A percentile compares a stretch with the other conserved stretches of the same genome.
Conservation (phyloP, 2,888 invertebrate genomes). For the Dynastes maya region DNA sequence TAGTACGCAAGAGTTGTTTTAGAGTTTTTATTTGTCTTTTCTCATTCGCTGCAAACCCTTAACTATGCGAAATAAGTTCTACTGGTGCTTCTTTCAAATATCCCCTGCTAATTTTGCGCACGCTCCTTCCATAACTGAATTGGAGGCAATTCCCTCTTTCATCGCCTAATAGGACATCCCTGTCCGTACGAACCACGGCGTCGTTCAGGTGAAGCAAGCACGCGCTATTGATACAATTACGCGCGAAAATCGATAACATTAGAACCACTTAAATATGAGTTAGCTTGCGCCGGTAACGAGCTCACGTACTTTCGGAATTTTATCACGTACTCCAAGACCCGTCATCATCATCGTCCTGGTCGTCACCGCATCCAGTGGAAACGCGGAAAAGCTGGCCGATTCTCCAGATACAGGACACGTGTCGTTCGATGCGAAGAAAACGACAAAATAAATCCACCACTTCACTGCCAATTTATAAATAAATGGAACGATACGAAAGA, state of each 20-base stretch:
- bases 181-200: no score
- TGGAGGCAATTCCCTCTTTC: no score
- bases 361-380: no score
- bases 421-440: constrained; percentile 6
- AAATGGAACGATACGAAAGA: constrained; percentile 5
- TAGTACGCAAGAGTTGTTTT: no score
- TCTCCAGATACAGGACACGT: not conserved
- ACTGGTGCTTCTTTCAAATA: no score
- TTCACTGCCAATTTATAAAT: constrained; percentile 45
- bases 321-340: constrained; percentile 37
- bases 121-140: no score
- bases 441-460: constrained; percentile 33
- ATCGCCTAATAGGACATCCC: no score
- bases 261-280: constrained; percentile 41
- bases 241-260: constrained; percentile 33
- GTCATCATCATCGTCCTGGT: constrained; percentile 7
- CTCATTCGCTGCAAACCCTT: no score
- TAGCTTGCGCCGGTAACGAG: constrained; percentile 37
- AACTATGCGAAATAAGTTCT: no score
- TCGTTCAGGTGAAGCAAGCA: no score
- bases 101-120: no score
- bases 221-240: constrained; percentile 1
- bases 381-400: not conserved
- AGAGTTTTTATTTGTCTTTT: no score
- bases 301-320: constrained; percentile 42